phyloP scores from a whole-genome alignment of 2,888 invertebrate genomes.

The Plebejus anna region DNA sequence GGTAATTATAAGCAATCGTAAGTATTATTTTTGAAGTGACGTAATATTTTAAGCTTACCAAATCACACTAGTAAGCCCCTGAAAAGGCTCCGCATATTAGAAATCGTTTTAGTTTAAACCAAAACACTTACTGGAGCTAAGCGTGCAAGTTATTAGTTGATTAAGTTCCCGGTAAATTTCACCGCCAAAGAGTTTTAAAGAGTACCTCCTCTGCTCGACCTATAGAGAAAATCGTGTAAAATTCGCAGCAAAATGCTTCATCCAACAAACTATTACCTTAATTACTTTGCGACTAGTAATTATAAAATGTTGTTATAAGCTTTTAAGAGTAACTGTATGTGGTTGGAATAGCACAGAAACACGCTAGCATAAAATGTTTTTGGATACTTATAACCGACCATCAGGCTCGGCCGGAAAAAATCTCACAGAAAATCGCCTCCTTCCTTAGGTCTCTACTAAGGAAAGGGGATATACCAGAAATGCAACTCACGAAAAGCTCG shows the following conservation, averaged over 20 bases:
- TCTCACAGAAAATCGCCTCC: no score
- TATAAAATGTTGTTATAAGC: background rate
- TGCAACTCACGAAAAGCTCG: no score
- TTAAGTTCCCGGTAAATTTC: constrained; percentile 5
- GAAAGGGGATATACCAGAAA: no score
- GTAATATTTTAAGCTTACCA: background rate
- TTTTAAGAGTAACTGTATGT: no score
- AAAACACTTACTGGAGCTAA: constrained; percentile 3
- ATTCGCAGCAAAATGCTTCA: constrained; percentile 8
- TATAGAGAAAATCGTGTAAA: constrained; percentile 2
- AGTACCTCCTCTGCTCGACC: constrained; percentile 13
- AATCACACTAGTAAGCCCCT: background rate
- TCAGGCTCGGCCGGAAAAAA: no score
- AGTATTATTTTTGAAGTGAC: background rate
- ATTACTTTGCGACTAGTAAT: background rate
- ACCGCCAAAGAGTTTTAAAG: constrained; percentile 21
- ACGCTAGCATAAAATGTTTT: no score
- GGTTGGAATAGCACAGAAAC: no score
- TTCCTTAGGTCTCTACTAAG: no score
- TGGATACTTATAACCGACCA: no score
- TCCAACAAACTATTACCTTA: background rate
- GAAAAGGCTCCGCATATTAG: background rate
- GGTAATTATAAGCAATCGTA: no score
- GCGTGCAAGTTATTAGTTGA: constrained; percentile 20
- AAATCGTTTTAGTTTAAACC: background rate